Evolutionary conservation across 2,888 invertebrate genomes (phyloP).

Genomic region (Sicus ferrugineus): DNA sequence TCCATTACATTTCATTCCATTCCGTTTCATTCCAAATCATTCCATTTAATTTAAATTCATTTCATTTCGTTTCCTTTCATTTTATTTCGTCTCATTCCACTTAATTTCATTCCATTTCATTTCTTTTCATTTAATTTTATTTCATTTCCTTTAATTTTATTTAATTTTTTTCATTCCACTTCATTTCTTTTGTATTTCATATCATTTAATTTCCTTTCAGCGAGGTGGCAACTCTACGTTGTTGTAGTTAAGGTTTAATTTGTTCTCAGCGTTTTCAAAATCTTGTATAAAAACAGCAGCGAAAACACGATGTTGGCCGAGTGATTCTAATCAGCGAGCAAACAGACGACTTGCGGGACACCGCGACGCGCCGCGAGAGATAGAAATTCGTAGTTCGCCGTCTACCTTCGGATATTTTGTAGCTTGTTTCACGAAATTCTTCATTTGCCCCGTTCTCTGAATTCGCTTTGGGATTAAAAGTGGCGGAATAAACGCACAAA

Average conservation of each 20-base stretch:
- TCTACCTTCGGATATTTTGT: slow-evolving; percentile 13
- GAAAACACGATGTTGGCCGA: slow-evolving; percentile 24
- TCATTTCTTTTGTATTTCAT: background rate
- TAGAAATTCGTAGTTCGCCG: background rate
- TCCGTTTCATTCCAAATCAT: too few relatives aligned
- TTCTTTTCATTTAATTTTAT: too few relatives aligned
- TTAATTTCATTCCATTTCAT: too few relatives aligned
- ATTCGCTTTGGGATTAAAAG: slow-evolving; percentile 4
- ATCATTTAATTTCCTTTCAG: background rate
- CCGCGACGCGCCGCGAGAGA: background rate
- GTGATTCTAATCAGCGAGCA: slow-evolving; percentile 23
- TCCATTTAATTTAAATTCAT: background rate
- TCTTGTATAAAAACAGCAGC: slow-evolving; percentile 10
- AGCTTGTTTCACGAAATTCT: background rate
- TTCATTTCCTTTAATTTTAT: too few relatives aligned
- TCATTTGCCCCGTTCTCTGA: background rate
- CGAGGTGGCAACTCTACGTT: background rate
- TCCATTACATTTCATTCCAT: too few relatives aligned
- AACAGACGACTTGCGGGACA: background rate
- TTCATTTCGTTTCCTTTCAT: too few relatives aligned
- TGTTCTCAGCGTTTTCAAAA: slow-evolving; percentile 17
- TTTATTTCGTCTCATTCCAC: too few relatives aligned
- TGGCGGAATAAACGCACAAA: background rate
- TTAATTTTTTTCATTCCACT: too few relatives aligned
- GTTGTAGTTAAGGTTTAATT: slow-evolving; percentile 18